Percentiles rank a stretch among this genome's conserved stretches.
These are phyloP conservation scores for Falco punctatus DNA, from an alignment of 2,113 vertebrate genomes.

Conservation along the genomic window DNA sequence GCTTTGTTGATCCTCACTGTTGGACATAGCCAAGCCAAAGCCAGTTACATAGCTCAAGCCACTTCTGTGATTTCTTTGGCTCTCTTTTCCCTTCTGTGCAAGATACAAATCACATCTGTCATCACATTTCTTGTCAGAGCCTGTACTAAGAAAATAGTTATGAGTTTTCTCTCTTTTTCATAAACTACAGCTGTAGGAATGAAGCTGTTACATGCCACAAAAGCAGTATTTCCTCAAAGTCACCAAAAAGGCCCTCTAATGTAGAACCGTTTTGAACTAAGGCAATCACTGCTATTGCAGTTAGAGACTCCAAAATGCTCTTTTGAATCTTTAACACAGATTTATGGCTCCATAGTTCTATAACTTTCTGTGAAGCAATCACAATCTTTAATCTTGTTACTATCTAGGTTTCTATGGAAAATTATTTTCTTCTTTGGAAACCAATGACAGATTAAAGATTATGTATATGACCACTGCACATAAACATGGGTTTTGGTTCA, in stretches of 20 bases:
- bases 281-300: background rate
- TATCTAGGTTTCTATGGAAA: constrained; percentile 39
- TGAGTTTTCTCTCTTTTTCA: background rate
- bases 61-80: background rate
- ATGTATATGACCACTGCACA: background rate
- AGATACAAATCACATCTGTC: background rate
- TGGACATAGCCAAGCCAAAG: background rate
- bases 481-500: constrained; percentile 6
- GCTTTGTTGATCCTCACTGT: background rate
- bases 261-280: background rate
- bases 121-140: background rate
- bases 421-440: constrained; percentile 34
- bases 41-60: background rate
- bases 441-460: constrained; percentile 9
- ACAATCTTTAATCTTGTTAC: background rate
- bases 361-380: background rate
- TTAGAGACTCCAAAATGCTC: background rate
- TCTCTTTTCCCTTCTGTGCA: background rate
- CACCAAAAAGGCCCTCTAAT: background rate
- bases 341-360: background rate
- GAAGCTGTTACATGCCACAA: background rate
- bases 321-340: background rate
- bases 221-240: background rate
- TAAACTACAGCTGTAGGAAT: background rate
- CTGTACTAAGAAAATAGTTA: background rate